Conservation (phyloP, 2,888 invertebrate species). For the Agrotis clavis region DNA sequence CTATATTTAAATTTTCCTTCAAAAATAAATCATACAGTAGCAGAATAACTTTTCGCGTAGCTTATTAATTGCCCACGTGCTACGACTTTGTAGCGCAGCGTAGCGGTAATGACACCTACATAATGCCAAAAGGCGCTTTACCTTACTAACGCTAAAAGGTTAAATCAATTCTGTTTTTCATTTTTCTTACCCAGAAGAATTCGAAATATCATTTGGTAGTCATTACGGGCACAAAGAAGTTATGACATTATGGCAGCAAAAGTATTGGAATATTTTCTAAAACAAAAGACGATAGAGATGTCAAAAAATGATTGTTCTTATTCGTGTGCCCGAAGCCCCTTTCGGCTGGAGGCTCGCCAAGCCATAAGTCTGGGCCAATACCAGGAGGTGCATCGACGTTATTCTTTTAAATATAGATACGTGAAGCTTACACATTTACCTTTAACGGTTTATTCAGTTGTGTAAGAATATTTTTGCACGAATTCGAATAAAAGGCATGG, state of each 20-base stretch:
- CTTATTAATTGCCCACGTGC: background rate
- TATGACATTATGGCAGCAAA: background rate
- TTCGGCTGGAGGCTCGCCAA: constrained; percentile 73
- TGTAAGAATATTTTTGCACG: constrained; percentile 1
- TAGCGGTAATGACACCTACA: constrained; percentile 9
- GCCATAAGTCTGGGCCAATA: constrained; percentile 71
- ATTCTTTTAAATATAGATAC: constrained; percentile 33
- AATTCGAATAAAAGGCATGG: constrained; percentile 15
- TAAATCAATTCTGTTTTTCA: background rate
- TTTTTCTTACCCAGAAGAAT: background rate
- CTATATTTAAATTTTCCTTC: background rate
- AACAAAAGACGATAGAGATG: constrained; percentile 64
- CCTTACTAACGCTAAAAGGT: background rate
- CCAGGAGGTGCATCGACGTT: constrained; percentile 49
- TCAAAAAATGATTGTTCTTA: constrained; percentile 73
- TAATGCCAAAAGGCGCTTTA: background rate
- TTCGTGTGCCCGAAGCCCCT: constrained; percentile 62
- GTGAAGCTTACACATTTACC: constrained; percentile 21
- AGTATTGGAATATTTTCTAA: constrained; percentile 38
- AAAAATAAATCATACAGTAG: constrained; percentile 6
- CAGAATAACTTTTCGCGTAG: background rate
- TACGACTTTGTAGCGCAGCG: constrained; percentile 7
- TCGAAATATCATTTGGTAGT: background rate
- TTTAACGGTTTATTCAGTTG: constrained; percentile 38
- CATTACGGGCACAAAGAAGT: background rate